Base-by-base conservation (phyloP, 2,113 vertebrate genomes). In the Aplodontia rufa region DNA sequence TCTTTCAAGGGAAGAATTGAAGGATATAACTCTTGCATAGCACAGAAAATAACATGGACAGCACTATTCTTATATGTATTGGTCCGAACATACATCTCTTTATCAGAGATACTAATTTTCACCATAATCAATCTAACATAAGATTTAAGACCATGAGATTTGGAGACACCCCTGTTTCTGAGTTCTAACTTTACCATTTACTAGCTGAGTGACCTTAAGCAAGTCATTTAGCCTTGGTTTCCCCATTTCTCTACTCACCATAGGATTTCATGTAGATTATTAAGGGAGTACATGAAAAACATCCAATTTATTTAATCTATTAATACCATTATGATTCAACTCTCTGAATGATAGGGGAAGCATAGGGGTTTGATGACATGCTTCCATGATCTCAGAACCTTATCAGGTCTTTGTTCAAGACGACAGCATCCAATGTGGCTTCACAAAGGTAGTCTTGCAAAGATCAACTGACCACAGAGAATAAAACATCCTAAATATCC, bases 101-200 rank as follows among this genome's bases (percentile, higher is more conserved):
- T 14, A 68, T 51, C 89, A 90, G 37, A 84, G 72, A 82, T 26
- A 26, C 24, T 82, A 32, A 92, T 86, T 74, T 92, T 95, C 45
- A 74, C 12, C 17, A 47, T 85, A 60, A 79, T 71, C 51, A 90
- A 17, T 71, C 64, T 5, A 82, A 42, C 10, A 20, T 32, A 68
- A 45, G 35, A 58, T 28, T 74, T 90, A 90, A 60, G 42, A 26
- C 1, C 24, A 22, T 74, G 68, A 83, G 14, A 40, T 89, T 49
- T 85, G 40, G 69, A 79, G 47, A 84, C 20, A 95, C 69, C 69
- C 20, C 30, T 95, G 22, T 58, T 28, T 93, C 93, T 74, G 14
- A 92, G 30, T 64, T 80, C 60, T 60, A 79, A 32, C 12, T 79
- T 79, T 71, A 58, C 28, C 24, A 87, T 81, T 81, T 68, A 80